These are phyloP conservation scores for Melanotaenia boesemani DNA, from an alignment of 2,797 vertebrate genomes.

Conservation along the genomic window DNA sequence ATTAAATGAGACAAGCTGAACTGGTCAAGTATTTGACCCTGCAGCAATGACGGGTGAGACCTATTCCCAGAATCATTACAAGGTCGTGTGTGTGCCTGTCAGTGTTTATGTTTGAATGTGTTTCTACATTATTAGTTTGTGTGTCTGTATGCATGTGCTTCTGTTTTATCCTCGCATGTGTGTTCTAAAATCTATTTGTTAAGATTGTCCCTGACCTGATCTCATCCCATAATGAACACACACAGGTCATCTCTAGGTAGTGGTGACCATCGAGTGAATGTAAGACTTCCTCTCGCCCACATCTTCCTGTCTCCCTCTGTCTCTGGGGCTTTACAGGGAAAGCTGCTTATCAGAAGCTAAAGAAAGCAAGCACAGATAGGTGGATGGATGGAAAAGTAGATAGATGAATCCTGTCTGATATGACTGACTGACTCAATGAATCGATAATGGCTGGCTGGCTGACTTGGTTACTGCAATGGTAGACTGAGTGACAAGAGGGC, in stretches of 20 bases:
- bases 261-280: conserved; percentile 69
- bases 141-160: conserved; percentile 7
- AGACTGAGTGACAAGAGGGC: conserved; percentile 39
- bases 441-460: conserved; percentile 57
- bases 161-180: conserved; percentile 53
- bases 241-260: conserved; percentile 68
- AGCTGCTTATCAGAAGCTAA: conserved; percentile 76
- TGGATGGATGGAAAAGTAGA: conserved; percentile 71
- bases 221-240: conserved; percentile 75
- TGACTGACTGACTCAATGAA: conserved; percentile 67
- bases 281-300: conserved; percentile 48
- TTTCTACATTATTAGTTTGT: conserved; percentile 22
- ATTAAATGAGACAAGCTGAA: conserved; percentile 63
- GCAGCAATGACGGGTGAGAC: conserved; percentile 56
- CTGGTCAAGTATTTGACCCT: conserved; percentile 52
- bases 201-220: conserved; percentile 65
- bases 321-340: conserved; percentile 74
- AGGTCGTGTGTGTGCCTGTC: conserved; percentile 45
- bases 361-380: conserved; percentile 71
- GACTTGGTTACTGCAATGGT: conserved; percentile 47
- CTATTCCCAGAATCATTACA: conserved; percentile 61
- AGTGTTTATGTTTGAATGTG: conserved; percentile 41
- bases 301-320: conserved; percentile 43
- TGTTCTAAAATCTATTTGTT: conserved; percentile 69
- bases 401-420: conserved; percentile 78